phyloP scores from a whole-genome alignment of 2,888 invertebrate genomes.

The Penaeus monodon region DNA sequence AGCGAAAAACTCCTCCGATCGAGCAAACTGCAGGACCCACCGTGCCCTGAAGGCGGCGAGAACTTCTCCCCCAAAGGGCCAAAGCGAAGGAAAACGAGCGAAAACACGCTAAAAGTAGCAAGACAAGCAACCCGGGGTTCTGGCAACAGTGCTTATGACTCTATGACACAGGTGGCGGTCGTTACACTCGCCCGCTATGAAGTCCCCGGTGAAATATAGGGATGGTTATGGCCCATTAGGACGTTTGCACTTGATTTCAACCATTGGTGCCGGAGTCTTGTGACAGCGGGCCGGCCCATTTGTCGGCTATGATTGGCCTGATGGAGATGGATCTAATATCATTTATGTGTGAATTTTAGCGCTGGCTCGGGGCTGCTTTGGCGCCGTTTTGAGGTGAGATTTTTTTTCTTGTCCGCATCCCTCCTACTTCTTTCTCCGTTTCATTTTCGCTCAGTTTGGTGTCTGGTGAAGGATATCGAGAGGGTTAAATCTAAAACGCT shows the following conservation, averaged over 20 bases:
- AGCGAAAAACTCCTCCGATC: no score
- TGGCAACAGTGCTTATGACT: constrained; percentile 26
- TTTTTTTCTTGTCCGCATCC: background rate
- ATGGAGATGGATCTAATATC: constrained; percentile 15
- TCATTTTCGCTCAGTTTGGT: no score
- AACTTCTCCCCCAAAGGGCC: background rate
- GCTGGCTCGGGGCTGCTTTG: background rate
- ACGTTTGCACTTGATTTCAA: constrained; percentile 39
- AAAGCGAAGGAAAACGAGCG: background rate
- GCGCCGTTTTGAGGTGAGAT: background rate
- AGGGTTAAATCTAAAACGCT: no score
- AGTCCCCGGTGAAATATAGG: constrained; percentile 30
- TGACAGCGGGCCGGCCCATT: constrained; percentile 1
- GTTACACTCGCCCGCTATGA: constrained; percentile 35
- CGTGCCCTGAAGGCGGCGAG: no score
- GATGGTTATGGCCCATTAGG: constrained; percentile 38
- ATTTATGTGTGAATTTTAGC: background rate
- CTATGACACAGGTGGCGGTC: constrained; percentile 29
- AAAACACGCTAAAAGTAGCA: background rate
- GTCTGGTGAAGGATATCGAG: no score
- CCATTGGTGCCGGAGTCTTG: constrained; percentile 23
- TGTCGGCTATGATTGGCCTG: constrained; percentile 13
- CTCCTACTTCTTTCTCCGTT: background rate
- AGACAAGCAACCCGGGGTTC: background rate
- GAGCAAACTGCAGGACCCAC: no score